Evolutionary conservation across 2,797 vertebrate genomes (phyloP).

Genomic region (Pangasius mekongensis): DNA sequence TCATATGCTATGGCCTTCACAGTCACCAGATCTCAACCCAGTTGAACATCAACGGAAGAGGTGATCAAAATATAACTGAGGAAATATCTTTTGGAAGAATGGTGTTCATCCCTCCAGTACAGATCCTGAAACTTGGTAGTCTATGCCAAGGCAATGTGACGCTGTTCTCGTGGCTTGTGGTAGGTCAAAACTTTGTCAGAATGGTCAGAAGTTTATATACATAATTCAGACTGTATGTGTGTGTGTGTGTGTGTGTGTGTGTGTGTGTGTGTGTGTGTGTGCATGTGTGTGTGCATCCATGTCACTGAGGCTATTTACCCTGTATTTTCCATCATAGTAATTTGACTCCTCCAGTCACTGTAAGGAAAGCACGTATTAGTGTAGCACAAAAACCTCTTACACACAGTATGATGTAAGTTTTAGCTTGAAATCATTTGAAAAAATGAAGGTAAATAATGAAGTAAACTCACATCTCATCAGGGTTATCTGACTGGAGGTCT

Average conservation of each 20-base stretch:
- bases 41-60: background rate
- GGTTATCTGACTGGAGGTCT: background rate
- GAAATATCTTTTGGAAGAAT: background rate
- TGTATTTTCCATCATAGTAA: background rate
- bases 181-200: background rate
- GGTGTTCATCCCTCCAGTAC: background rate
- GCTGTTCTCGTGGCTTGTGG: background rate
- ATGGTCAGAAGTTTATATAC: background rate
- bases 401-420: background rate
- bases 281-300: background rate
- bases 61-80: background rate
- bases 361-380: background rate
- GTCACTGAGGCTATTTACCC: background rate
- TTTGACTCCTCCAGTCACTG: background rate
- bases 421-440: background rate
- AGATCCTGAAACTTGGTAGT: background rate
- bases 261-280: background rate
- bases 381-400: background rate
- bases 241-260: background rate
- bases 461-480: slow-evolving; percentile 34
- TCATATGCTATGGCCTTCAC: background rate
- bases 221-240: background rate
- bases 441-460: background rate
- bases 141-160: background rate
- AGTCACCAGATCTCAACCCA: background rate